These are phyloP conservation scores for Eristalis intricaria DNA, from an alignment of 2,888 invertebrate genomes.

Conservation along the genomic window DNA sequence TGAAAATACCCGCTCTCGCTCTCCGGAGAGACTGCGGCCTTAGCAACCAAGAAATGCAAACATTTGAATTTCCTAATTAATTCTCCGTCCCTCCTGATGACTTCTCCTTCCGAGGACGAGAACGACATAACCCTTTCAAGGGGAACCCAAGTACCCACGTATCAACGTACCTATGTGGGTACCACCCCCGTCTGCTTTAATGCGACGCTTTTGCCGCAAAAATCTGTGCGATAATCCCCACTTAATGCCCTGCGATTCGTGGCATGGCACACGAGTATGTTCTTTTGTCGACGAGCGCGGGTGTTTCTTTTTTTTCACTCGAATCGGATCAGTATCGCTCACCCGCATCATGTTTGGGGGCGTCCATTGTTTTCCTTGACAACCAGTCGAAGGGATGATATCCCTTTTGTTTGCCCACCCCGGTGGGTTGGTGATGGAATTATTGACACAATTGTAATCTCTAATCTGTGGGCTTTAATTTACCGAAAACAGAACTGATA, in stretches of 20 bases:
- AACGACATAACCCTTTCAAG: background rate
- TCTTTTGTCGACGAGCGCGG: background rate
- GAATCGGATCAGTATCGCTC: background rate
- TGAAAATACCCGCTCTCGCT: background rate
- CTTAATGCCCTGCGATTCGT: background rate
- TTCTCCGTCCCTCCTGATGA: constrained; percentile 5
- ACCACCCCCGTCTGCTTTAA: background rate
- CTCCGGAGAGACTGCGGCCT: background rate
- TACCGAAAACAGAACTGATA: background rate
- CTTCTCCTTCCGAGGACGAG: background rate
- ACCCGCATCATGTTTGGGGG: background rate
- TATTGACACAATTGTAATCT: constrained; percentile 17
- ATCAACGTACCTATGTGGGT: no score
- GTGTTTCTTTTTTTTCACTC: background rate
- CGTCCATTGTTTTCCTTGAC: background rate
- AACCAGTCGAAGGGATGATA: background rate
- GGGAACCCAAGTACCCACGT: background rate
- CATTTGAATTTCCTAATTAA: constrained; percentile 33
- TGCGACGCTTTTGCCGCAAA: background rate
- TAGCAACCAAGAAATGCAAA: constrained; percentile 19
- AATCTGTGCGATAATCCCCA: background rate
- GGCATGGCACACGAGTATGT: background rate
- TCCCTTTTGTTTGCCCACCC: background rate
- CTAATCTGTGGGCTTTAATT: background rate
- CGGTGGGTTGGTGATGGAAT: background rate